Evolutionary conservation across 2,888 invertebrate genomes (phyloP).

Genomic region (Epirrhoe alternata): DNA sequence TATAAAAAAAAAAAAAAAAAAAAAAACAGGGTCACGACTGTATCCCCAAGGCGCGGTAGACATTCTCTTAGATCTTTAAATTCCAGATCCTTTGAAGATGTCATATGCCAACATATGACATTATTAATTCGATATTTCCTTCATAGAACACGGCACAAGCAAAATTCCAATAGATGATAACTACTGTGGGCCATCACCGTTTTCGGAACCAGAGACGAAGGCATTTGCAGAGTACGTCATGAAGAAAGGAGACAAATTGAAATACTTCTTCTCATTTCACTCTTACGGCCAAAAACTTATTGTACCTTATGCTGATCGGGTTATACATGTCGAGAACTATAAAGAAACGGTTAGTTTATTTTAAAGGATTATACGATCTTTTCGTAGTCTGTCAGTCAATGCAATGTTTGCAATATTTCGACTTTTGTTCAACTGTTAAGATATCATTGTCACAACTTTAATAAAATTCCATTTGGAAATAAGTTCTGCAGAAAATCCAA

Average conservation of each 20-base stretch:
- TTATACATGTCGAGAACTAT: constrained; percentile 76
- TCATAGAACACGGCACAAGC: constrained; percentile 59
- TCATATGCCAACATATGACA: no score
- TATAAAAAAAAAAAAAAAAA: no score
- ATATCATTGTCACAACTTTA: not conserved
- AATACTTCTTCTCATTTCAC: constrained; percentile 87
- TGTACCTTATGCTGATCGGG: constrained; percentile 82
- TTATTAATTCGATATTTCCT: constrained; percentile 1
- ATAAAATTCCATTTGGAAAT: not conserved
- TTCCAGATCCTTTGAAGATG: no score
- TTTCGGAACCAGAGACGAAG: constrained; percentile 70
- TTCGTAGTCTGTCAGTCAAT: not conserved
- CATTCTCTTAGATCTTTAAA: no score
- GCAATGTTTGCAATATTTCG: no score
- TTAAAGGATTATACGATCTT: not conserved
- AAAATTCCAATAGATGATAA: constrained; percentile 47
- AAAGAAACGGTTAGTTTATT: constrained; percentile 59
- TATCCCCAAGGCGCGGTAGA: no score
- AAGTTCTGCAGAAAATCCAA: constrained; percentile 17
- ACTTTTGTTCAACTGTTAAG: no score
- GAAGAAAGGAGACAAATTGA: constrained; percentile 57
- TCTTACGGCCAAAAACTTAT: constrained; percentile 87
- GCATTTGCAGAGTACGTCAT: constrained; percentile 55
- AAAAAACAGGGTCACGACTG: no score
- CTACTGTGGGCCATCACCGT: constrained; percentile 63